These are phyloP conservation scores for Enteromius afrohamiltoni DNA, from an alignment of 2,797 vertebrate species.

Conservation along the genomic window DNA sequence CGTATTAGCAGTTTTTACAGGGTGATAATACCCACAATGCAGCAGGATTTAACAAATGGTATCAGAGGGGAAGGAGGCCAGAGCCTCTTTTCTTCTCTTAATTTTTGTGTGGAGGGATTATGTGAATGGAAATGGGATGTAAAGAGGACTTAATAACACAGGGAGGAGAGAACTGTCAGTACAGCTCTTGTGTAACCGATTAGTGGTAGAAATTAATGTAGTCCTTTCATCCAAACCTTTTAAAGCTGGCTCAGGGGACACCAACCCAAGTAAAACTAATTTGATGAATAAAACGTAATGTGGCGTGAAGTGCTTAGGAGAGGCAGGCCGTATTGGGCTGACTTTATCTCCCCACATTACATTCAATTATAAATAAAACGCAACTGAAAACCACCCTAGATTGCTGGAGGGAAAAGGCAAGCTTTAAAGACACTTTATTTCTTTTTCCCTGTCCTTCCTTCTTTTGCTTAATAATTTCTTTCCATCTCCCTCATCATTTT, in stretches of 20 bases:
- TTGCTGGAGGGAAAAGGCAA: constrained; percentile 66
- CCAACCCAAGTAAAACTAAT: constrained; percentile 78
- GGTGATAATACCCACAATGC: constrained; percentile 42
- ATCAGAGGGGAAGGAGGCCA: constrained; percentile 44
- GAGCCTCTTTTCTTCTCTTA: constrained; percentile 39
- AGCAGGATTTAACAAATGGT: constrained; percentile 40
- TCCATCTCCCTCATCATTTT: neutral
- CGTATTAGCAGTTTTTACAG: constrained; percentile 39
- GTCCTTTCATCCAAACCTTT: constrained; percentile 79
- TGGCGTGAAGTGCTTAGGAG: constrained; percentile 75
- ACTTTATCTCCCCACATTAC: constrained; percentile 76
- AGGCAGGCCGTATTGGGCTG: constrained; percentile 62
- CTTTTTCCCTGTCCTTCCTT: neutral
- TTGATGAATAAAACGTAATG: constrained; percentile 81
- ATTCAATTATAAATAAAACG: constrained; percentile 80
- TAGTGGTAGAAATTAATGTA: constrained; percentile 78
- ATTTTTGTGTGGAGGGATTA: constrained; percentile 53
- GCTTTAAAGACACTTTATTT: constrained; percentile 63
- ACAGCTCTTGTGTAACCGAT: constrained; percentile 75
- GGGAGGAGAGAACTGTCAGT: constrained; percentile 69
- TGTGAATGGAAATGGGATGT: constrained; percentile 48
- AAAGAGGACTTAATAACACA: constrained; percentile 56
- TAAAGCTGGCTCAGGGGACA: constrained; percentile 77
- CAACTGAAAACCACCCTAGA: constrained; percentile 71
- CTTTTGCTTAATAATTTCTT: constrained; percentile 21